Evolutionary conservation across 2,113 vertebrate species (phyloP).

Genomic region (Copsychus sechellarum): DNA sequence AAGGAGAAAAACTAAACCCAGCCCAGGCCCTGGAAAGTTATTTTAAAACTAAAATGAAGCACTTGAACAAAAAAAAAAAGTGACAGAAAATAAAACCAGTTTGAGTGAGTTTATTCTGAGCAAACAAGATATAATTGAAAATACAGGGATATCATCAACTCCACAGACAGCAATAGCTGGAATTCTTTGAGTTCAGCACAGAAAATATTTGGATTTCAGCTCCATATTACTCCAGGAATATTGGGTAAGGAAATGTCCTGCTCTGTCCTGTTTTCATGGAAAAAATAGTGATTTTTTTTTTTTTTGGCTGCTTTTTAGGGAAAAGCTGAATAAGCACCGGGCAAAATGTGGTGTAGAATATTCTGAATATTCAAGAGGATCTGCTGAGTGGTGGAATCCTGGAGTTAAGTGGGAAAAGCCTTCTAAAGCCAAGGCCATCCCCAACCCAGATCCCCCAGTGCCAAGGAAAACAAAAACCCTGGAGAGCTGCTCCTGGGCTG

Average conservation of each 20-base stretch:
- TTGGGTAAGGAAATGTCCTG: background rate
- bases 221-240: background rate
- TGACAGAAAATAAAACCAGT: background rate
- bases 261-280: background rate
- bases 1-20: background rate
- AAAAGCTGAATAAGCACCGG: background rate
- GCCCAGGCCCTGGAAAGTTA: background rate
- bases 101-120: background rate
- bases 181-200: rapidly evolving
- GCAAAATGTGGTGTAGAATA: background rate
- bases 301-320: background rate
- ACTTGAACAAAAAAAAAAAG: background rate
- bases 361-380: background rate
- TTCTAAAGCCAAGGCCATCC: background rate
- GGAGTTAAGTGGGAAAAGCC: background rate
- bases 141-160: background rate
- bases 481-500: background rate
- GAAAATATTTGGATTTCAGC: background rate
- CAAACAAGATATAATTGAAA: background rate
- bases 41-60: background rate
- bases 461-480: background rate
- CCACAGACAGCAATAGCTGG: background rate
- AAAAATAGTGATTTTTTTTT: background rate
- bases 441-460: background rate
- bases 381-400: background rate